Evolutionary conservation across 2,888 invertebrate species (phyloP).

Genomic region (Hemaris fuciformis): DNA sequence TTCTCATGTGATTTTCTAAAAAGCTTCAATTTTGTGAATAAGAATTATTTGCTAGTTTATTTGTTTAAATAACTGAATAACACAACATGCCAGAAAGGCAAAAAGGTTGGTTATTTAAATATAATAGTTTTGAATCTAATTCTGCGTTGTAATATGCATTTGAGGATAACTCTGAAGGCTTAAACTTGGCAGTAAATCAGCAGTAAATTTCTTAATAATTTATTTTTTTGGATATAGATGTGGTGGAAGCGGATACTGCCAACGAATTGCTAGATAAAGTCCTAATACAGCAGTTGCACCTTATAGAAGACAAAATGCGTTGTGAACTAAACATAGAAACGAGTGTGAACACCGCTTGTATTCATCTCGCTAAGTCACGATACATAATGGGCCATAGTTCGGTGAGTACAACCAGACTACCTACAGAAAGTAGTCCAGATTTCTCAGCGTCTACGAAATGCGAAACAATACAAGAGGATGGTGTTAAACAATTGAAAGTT

Average conservation of each 20-base stretch:
- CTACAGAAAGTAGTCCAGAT: slow-evolving; percentile 82
- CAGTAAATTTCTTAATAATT: background rate
- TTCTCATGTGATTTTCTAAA: background rate
- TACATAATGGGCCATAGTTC: slow-evolving; percentile 90
- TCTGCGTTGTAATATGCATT: too few species aligned
- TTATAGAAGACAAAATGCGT: slow-evolving; percentile 88
- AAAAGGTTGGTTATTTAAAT: background rate
- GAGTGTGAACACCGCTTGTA: slow-evolving; percentile 85
- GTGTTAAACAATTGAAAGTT: slow-evolving; percentile 64
- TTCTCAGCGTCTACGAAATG: slow-evolving; percentile 65
- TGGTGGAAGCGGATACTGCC: slow-evolving; percentile 53
- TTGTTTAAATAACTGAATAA: background rate
- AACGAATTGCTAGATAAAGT: slow-evolving; percentile 85
- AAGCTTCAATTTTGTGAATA: too few species aligned
- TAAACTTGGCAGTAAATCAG: too few species aligned
- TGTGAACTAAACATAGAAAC: slow-evolving; percentile 86
- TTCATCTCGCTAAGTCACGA: slow-evolving; percentile 87
- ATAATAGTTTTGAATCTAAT: too few species aligned
- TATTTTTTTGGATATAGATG: slow-evolving; percentile 15
- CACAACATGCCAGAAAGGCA: background rate
- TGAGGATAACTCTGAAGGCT: too few species aligned
- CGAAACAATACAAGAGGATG: slow-evolving; percentile 62
- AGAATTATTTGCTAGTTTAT: too few species aligned
- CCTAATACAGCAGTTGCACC: slow-evolving; percentile 84
- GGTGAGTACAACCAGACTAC: slow-evolving; percentile 86